Evolutionary conservation across 2,888 invertebrate species (phyloP), one percentile per base, ranked within the genome.

Genomic region (Eupithecia inturbata): DNA sequence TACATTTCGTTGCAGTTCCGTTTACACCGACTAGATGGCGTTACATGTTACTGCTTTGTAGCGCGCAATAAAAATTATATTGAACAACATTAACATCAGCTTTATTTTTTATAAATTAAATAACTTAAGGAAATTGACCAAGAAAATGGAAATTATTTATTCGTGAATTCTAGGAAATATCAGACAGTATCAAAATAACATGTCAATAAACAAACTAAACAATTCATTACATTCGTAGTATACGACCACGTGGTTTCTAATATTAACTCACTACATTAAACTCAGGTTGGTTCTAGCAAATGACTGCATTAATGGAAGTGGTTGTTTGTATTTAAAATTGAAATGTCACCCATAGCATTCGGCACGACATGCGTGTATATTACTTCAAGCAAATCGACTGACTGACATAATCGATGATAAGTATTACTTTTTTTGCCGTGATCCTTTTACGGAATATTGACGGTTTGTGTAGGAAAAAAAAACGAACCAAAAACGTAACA

Each of bases 11-110:
- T 62, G 64, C 41, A 73, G 73, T 76, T 73, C 60, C 39, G 12
- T 31, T 19, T 49, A 67, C 31, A 67, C n/a, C 26, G 9, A 77
- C 83, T 85, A 90, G 90, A 89, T 87, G 90, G 89, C 88, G 75
- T 45, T 62, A 72, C 70, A n/a, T 57, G 26, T 57, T 26, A 12
- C 10, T 57, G 26, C 10, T 12, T 26, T 3, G 26, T 9, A 26
- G 26, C 22, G 26, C 26, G 26, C 57, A 57, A 57, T 57, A 26
- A 12, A 26, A 53, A 22, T 71, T 12, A n/a, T n/a, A n/a, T 49
- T 3, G 16, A 5, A 5, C 57, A 26, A 57, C 9, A 53, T n/a
- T 10, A 14, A 31, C 5, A 5, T 28, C 7, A 31, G 26, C 26
- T 62, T 19, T 28, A 60, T 3, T 6, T 31, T 19, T 31, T 33